A percentile compares a stretch with the other conserved stretches of the same genome.
Conservation (phyloP, 2,113 vertebrate species). For the Montifringilla adamsi region DNA sequence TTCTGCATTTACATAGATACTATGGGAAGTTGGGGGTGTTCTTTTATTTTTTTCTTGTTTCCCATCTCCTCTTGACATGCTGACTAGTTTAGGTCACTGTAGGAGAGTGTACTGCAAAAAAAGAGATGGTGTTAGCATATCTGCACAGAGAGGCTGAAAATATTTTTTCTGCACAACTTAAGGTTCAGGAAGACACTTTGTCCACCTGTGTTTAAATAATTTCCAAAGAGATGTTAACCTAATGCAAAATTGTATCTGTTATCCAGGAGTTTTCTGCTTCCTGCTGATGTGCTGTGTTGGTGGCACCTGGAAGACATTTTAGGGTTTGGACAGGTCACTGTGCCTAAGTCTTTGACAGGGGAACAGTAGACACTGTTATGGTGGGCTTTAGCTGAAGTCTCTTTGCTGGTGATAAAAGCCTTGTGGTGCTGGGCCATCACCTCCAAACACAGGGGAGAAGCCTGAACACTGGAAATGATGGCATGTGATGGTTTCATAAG, state of each 20-base stretch:
- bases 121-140: background rate
- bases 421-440: background rate
- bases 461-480: background rate
- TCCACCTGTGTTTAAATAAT: background rate
- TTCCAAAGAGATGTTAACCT: background rate
- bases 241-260: background rate
- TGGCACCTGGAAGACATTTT: background rate
- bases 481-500: background rate
- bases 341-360: background rate
- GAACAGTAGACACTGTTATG: background rate
- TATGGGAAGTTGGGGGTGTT: rapidly evolving
- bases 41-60: background rate
- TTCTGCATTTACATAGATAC: background rate
- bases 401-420: background rate
- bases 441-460: background rate
- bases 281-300: background rate
- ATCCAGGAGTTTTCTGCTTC: background rate
- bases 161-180: background rate
- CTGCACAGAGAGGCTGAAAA: background rate
- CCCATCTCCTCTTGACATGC: background rate
- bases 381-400: background rate
- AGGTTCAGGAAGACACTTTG: background rate
- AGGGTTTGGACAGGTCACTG: background rate
- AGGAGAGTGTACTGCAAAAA: background rate
- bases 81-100: background rate